Conservation (phyloP, 2,113 vertebrate species). For the Centrocercus urophasianus region DNA sequence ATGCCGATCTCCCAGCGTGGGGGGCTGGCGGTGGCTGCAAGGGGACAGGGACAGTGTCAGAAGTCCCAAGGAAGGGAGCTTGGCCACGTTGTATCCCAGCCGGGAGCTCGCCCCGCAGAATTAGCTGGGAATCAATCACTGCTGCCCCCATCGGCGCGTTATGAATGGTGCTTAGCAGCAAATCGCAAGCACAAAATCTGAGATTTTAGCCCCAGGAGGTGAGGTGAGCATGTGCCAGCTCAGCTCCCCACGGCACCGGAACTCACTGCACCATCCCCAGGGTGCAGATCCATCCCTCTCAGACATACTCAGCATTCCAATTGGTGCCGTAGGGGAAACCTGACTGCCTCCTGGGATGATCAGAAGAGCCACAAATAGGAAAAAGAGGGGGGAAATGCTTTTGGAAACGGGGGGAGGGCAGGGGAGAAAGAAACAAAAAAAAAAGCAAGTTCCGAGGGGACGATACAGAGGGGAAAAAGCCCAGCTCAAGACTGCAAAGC, state of each 20-base stretch:
- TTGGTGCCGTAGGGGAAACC: background rate
- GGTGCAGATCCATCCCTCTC: fast-evolving
- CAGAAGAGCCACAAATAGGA: background rate
- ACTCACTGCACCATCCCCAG: fast-evolving
- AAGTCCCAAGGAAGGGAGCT: fast-evolving
- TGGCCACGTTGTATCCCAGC: fast-evolving
- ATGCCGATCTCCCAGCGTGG: constrained; percentile 93
- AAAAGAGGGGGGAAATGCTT: background rate
- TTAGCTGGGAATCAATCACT: fast-evolving
- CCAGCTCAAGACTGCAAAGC: background rate
- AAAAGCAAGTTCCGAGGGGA: background rate
- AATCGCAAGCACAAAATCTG: fast-evolving
- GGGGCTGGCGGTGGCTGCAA: constrained; percentile 86
- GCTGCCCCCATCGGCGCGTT: fast-evolving
- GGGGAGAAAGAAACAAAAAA: background rate
- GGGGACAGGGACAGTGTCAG: background rate
- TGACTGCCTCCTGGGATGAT: fast-evolving
- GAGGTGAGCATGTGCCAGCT: fast-evolving
- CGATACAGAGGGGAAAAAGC: background rate
- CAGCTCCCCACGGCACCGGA: fast-evolving
- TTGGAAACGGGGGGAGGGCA: background rate
- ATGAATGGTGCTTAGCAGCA: fast-evolving
- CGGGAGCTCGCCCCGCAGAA: fast-evolving
- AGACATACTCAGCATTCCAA: background rate
- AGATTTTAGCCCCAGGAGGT: background rate